Base-by-base conservation (phyloP, 2,113 vertebrate genomes). In the Toxostoma redivivum region DNA sequence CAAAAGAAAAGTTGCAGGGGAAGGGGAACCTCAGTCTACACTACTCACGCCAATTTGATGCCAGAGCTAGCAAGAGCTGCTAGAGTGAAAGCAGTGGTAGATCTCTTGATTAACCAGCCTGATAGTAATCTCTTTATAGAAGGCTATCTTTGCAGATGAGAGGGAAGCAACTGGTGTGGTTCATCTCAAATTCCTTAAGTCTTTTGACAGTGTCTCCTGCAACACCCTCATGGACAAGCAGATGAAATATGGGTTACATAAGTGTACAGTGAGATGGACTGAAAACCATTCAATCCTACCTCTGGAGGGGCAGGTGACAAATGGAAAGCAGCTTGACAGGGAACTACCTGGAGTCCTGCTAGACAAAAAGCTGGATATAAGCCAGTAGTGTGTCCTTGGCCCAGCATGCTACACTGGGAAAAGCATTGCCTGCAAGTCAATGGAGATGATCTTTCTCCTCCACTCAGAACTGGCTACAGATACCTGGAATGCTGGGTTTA, bases 261-360 rank as follows among this genome's bases (percentile, higher is more conserved):
- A 77, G 15, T 1, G 3, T 40, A 44, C 15, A 27, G 28, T 16
- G 33, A 85, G 27, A 85, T 57, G 44, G 51, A 66, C 30, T 30
- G 37, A 79, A 78, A 92, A 67, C 7, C 27, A 51, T 44, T 66
- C 37, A 28, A 14, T 66, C 20, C 27, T 23, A 48, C 12, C 8
- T 27, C 33, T 38, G 58, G 44, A 50, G 28, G 17, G 28, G 11
- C 11, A 1, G 8, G 11, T 0, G 7, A 30, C 3, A 3, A 51
- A 51, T 16, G 44, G 40, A 47, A 77, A 85, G 38, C 44, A 73
- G 50, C 35, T 69, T 51, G 35, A 15, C 33, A 77, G 53, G 14
- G 12, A 72, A 58, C 10, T n/a, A 80, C 20, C 15, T 33, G n/a
- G 21, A 10, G 27, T 71, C 42, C 77, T 70, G 35, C 31, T n/a